phyloP scores from a whole-genome alignment of 2,888 invertebrate species.

The Marronus borbonicus region DNA sequence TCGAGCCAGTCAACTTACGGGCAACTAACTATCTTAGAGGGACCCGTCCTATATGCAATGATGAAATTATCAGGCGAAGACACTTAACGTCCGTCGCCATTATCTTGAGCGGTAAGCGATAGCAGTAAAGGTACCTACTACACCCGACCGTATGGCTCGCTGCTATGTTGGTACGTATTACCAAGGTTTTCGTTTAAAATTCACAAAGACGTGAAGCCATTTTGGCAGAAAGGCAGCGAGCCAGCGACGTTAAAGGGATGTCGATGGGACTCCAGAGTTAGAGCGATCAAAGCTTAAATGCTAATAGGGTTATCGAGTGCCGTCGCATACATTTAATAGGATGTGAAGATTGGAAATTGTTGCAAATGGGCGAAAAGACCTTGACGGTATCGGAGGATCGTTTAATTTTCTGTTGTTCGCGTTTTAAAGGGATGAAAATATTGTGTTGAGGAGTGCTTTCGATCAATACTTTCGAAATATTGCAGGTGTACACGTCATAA shows the following conservation, averaged over 20 bases:
- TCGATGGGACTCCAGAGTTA: slow-evolving; percentile 10
- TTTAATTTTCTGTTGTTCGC: too few species aligned
- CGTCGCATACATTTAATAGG: slow-evolving; percentile 16
- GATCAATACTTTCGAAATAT: too few species aligned
- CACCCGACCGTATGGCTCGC: neutral
- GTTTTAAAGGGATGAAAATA: too few species aligned
- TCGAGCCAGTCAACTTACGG: too few species aligned
- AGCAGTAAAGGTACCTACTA: slow-evolving; percentile 2
- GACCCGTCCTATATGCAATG: neutral
- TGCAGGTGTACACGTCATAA: too few species aligned
- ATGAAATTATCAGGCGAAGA: slow-evolving; percentile 35
- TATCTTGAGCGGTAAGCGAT: slow-evolving; percentile 33
- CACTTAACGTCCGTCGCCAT: slow-evolving; percentile 31
- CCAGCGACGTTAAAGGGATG: slow-evolving; percentile 8
- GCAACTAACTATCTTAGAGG: slow-evolving; percentile 1
- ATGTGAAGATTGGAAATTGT: slow-evolving; percentile 7
- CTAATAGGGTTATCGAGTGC: slow-evolving; percentile 25
- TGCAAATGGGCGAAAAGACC: neutral
- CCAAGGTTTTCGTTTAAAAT: slow-evolving; percentile 26
- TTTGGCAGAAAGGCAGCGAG: slow-evolving; percentile 11
- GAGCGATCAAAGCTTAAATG: slow-evolving; percentile 29
- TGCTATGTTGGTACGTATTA: neutral
- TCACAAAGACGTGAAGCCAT: slow-evolving; percentile 26
- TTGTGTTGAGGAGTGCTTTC: too few species aligned
- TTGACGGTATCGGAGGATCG: neutral